These are phyloP conservation scores for Ceratosolen fusciceps DNA, from an alignment of 1,140 invertebrate species.

Conservation along the genomic window DNA sequence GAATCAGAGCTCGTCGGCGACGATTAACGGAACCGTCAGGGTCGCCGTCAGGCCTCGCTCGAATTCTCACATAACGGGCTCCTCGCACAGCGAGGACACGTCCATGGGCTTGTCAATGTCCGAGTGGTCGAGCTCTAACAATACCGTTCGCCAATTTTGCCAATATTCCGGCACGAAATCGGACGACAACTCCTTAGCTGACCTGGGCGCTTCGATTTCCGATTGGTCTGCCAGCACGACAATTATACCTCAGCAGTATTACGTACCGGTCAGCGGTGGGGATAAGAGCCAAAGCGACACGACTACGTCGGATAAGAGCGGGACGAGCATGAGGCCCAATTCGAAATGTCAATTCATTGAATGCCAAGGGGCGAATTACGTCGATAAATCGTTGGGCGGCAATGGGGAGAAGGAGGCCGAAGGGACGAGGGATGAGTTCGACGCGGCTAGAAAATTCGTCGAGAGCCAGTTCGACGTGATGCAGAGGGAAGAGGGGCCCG, in stretches of 20 bases:
- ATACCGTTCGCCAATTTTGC: constrained; percentile 82
- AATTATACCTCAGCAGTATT: constrained; percentile 67
- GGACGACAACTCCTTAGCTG: constrained; percentile 73
- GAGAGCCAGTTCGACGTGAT: constrained; percentile 65
- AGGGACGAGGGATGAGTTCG: constrained; percentile 56
- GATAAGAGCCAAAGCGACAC: constrained; percentile 69
- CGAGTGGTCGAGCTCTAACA: constrained; percentile 87
- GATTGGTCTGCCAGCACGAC: constrained; percentile 75
- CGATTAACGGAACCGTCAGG: constrained; percentile 83
- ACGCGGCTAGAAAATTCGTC: constrained; percentile 64
- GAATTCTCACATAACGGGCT: constrained; percentile 79
- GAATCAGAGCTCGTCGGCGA: constrained; percentile 72
- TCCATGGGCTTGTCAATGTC: constrained; percentile 86
- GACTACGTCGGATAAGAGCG: constrained; percentile 67
- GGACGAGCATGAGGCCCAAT: constrained; percentile 64
- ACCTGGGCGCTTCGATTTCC: constrained; percentile 74
- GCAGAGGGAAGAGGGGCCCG: constrained; percentile 33
- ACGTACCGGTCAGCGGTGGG: constrained; percentile 55
- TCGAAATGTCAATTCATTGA: constrained; percentile 61
- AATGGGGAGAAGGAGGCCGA: constrained; percentile 38
- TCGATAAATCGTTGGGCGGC: constrained; percentile 40
- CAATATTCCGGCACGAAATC: constrained; percentile 75
- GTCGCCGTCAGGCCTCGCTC: constrained; percentile 81
- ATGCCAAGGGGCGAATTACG: constrained; percentile 43
- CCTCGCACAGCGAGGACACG: constrained; percentile 85